A percentile compares a stretch with the other conserved stretches of the same genome.
phyloP scores from a whole-genome alignment of 2,113 vertebrate genomes.

The Poeciliopsis occidentalis region DNA sequence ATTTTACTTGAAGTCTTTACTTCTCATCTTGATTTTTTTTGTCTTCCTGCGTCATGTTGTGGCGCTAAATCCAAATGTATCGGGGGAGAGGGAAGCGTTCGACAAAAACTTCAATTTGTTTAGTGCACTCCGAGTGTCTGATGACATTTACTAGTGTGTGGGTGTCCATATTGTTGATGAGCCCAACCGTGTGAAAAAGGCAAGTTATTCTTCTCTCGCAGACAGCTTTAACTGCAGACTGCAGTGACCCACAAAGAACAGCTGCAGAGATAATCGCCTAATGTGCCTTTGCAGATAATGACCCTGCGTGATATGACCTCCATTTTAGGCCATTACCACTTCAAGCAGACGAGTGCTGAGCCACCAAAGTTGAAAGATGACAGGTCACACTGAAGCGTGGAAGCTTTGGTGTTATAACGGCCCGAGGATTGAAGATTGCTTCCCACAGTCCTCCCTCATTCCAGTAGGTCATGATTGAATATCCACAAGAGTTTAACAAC shows the following conservation, averaged over 20 bases:
- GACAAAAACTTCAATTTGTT: constrained; percentile 13
- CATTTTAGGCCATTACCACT: constrained; percentile 52
- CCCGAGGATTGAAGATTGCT: not conserved
- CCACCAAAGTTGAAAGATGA: constrained; percentile 27
- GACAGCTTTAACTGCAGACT: constrained; percentile 37
- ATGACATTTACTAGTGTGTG: constrained; percentile 48
- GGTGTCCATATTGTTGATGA: constrained; percentile 44
- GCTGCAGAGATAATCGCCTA: constrained; percentile 55
- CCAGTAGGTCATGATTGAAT: constrained; percentile 10
- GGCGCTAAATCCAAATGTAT: constrained; percentile 20
- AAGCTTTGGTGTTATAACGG: constrained; percentile 32
- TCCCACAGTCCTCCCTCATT: constrained; percentile 20
- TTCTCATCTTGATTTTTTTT: constrained; percentile 2
- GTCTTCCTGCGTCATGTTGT: not conserved
- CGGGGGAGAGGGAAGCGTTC: not conserved
- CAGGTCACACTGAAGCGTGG: constrained; percentile 4
- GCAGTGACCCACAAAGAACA: constrained; percentile 45
- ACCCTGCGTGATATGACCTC: constrained; percentile 52
- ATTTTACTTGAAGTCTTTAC: constrained; percentile 3
- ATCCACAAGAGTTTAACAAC: constrained; percentile 19
- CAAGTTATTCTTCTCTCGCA: constrained; percentile 20
- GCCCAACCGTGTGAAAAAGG: constrained; percentile 29
- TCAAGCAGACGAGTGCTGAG: constrained; percentile 32
- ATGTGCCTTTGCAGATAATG: constrained; percentile 51
- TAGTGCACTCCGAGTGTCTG: constrained; percentile 14